phyloP scores from a whole-genome alignment of 1,140 invertebrate genomes.

The Drosophila elegans region DNA sequence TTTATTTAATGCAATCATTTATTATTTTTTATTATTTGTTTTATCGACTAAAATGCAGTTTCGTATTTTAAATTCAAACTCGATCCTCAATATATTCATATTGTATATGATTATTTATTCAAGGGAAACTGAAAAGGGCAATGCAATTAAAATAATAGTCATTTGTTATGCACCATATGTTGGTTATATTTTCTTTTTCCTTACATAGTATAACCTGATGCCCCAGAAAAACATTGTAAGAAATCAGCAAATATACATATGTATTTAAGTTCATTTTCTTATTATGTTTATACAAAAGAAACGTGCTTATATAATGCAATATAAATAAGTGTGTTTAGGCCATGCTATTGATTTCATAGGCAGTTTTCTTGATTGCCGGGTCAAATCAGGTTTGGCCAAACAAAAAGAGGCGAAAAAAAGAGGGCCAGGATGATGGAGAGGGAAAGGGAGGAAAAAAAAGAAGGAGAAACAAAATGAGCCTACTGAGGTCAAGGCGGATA shows the following conservation, averaged over 20 bases:
- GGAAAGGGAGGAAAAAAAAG: slow-evolving; percentile 1
- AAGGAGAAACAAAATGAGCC: slow-evolving; percentile 31
- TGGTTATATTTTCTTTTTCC: no score
- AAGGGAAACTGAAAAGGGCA: no score
- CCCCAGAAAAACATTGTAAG: not conserved
- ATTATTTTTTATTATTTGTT: no score
- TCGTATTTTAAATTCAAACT: no score
- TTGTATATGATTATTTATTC: no score
- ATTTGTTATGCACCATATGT: no score
- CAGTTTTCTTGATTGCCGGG: slow-evolving; percentile 45
- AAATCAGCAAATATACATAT: not conserved
- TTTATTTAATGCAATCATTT: no score
- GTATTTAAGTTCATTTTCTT: slow-evolving; percentile 2
- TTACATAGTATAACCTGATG: not conserved
- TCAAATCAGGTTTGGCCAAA: slow-evolving; percentile 49
- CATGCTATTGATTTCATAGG: slow-evolving; percentile 55
- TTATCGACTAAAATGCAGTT: no score
- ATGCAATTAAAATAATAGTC: no score
- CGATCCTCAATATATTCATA: no score
- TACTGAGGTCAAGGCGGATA: slow-evolving; percentile 49
- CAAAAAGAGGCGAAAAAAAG: slow-evolving; percentile 1
- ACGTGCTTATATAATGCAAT: slow-evolving; percentile 34
- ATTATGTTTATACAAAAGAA: not conserved
- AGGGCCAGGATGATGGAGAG: not conserved
- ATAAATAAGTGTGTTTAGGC: slow-evolving; percentile 36